Evolutionary conservation across 2,113 vertebrate genomes (phyloP).

Genomic region (Xenopus borealis): DNA sequence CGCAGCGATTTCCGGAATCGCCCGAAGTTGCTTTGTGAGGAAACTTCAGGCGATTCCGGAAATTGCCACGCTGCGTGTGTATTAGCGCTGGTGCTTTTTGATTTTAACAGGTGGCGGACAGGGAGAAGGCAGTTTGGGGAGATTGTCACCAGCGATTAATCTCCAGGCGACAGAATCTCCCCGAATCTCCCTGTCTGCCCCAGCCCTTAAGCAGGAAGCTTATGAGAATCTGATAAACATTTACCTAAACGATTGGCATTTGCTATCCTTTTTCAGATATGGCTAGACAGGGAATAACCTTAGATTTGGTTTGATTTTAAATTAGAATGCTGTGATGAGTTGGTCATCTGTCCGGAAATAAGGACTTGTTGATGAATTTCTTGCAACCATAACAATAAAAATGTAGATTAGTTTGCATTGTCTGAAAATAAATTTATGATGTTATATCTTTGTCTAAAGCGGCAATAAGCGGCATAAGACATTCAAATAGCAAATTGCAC

Average conservation of each 20-base stretch:
- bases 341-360: slow-evolving; percentile 49
- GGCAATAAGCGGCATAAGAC: slow-evolving; percentile 57
- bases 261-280: slow-evolving; percentile 42
- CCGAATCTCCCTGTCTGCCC: too few relatives aligned
- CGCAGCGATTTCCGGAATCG: too few relatives aligned
- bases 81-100: too few relatives aligned
- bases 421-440: slow-evolving; percentile 53
- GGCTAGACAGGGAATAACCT: slow-evolving; percentile 51
- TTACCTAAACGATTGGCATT: slow-evolving; percentile 45
- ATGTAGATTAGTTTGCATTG: slow-evolving; percentile 47
- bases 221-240: slow-evolving; percentile 39
- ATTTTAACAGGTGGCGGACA: too few relatives aligned
- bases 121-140: too few relatives aligned
- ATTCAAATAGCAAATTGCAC: slow-evolving; percentile 48
- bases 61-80: too few relatives aligned
- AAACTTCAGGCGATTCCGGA: too few relatives aligned
- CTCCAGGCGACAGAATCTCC: too few relatives aligned
- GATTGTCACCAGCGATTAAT: too few relatives aligned
- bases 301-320: slow-evolving; percentile 54
- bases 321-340: slow-evolving; percentile 51
- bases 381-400: slow-evolving; percentile 55
- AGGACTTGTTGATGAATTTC: slow-evolving; percentile 50
- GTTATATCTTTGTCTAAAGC: slow-evolving; percentile 51
- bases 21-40: too few relatives aligned
- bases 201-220: slow-evolving; percentile 20